These are phyloP conservation scores for Crotalus viridis DNA, from an alignment of 2,113 vertebrate genomes.

Conservation along the genomic window DNA sequence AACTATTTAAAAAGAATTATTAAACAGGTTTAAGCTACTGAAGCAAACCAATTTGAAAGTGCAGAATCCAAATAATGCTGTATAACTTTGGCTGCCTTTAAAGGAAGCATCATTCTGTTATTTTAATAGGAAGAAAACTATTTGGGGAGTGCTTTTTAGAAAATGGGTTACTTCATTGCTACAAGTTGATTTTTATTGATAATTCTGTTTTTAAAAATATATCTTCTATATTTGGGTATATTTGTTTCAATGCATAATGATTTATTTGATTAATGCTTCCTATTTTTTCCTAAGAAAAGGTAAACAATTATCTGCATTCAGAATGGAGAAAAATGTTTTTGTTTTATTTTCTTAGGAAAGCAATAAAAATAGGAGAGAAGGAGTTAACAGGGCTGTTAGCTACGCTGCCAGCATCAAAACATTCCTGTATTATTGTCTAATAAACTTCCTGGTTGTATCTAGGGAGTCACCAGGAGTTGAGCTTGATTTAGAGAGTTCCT, in stretches of 20 bases:
- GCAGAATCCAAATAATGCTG: background rate
- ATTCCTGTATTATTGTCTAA: background rate
- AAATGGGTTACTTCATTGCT: background rate
- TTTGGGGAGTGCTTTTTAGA: background rate
- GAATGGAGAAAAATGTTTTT: background rate
- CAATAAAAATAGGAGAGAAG: background rate
- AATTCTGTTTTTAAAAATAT: background rate
- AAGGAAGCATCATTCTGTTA: background rate
- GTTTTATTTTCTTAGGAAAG: background rate
- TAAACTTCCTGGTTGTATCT: background rate
- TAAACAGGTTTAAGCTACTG: background rate
- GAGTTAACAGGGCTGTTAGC: background rate
- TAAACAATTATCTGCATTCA: background rate
- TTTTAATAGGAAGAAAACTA: background rate
- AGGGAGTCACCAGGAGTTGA: background rate
- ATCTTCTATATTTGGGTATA: background rate
- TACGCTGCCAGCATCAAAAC: background rate
- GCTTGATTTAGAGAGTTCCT: background rate
- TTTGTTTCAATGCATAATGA: background rate
- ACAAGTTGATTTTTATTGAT: background rate
- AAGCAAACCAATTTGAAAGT: background rate
- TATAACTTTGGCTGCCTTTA: background rate
- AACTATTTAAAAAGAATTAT: background rate
- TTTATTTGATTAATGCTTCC: background rate
- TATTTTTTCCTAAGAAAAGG: background rate